Evolutionary conservation across 1,140 invertebrate species (phyloP), one percentile per base, ranked within the genome.

Genomic region (Mesaphorura yosii): DNA sequence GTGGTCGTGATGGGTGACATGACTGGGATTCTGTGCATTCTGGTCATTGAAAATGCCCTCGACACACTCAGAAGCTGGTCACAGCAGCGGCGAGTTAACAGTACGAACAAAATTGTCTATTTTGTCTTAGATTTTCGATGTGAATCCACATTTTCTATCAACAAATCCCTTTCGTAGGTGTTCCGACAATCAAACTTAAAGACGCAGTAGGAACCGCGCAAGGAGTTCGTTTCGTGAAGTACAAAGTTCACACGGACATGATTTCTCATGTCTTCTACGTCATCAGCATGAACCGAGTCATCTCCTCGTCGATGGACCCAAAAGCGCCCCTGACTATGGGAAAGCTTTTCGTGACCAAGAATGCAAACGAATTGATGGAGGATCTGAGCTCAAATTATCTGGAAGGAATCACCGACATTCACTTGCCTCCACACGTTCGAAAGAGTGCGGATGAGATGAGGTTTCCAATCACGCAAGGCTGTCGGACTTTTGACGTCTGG

Each of bases 1-100:
- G 27, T 55, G 23, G 31, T 55, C 19, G 53, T 42, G 4, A 55
- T 55, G 53, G 53, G 53, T 23, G 53, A 55, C 27, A 55, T 48
- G 12, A 5, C 5, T 22, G 53, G 53, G 19, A 28, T 29, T 23
- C 26, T 55, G 4, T 14, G 38, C 12, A 48, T 50, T 20, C 7
- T 55, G 5, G 23, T 25, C 3, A 23, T 55, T n/a, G 47, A 50
- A 42, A 37, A 55, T 7, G 46, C 47, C 4, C 31, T 55, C 31
- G 19, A 26, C 5, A 50, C 48, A 12, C 34, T 55, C 15, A 22
- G 53, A 4, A 7, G 31, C 27, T 55, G 53, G 53, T 55, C 53
- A 3, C 53, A 55, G 28, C 47, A 49, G 12, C 4, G 48, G 1
- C 12, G 53, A 29, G 29, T 55, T 14, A 38, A 50, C 23, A 38